Base-by-base conservation (phyloP, 1,140 invertebrate genomes). In the Palaemon carinicauda region DNA sequence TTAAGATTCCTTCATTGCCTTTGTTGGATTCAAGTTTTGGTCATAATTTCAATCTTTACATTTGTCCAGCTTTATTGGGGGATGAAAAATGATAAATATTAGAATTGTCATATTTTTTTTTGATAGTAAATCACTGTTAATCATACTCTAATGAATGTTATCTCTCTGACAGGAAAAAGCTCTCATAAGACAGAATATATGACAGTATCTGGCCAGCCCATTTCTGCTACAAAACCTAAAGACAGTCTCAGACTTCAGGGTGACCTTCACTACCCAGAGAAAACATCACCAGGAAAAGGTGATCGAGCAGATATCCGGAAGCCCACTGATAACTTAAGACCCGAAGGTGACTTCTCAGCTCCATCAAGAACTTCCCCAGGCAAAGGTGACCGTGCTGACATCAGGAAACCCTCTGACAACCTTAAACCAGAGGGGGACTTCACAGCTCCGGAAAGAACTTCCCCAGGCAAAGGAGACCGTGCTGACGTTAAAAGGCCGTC, bases 401-500 rank as follows among this genome's bases (percentile, higher is more conserved):
- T 86, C 60, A 80, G 27, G 51, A 80, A 69, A 24, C 84, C 75
- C 27, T 51, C 77, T 10, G 84, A 86, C 27, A 86, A 73, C 51
- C 21, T 86, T 29, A 80, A 77, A 73, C 84, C 84, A 52, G 77
- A 86, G 56, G 84, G 84, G 10, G 84, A 86, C 53, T 86, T 86
- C 52, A 71, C 56, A 53, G 84, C 65, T n/a, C 84, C 84, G 10
- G 93, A 93, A 17, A 78, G 51, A 24, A 65, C 79, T 12, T 31
- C 80, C 27, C 78, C 73, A 69, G 81, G 88, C 21, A 50, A 65
- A 65, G 90, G 91, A 3, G 93, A 93, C 73, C 90, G 91, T 69
- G 91, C 92, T 54, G 91, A 89, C 0, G 90, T 91, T 0, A 91
- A 92, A 5, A 91, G 91, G 73, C 93, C 92, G 56, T 90, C 91